These are phyloP conservation scores for Drepana arcuata DNA, from an alignment of 1,140 invertebrate genomes.

Conservation along the genomic window DNA sequence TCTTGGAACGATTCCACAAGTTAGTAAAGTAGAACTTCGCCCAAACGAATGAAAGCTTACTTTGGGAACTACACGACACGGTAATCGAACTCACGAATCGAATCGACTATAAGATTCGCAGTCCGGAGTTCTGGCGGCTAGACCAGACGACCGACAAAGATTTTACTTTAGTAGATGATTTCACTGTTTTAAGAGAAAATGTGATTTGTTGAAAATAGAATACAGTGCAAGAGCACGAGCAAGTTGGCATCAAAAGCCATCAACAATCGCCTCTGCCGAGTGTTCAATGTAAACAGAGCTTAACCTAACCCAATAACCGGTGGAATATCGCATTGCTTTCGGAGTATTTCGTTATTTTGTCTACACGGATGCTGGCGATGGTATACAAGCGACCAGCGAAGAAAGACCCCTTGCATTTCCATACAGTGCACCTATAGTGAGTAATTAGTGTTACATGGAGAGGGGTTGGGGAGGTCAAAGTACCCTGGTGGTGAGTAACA, in stretches of 20 bases:
- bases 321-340: conserved; percentile 65
- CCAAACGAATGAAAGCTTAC: too few relatives aligned
- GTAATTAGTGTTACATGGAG: conserved; percentile 15
- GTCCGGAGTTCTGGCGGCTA: too few relatives aligned
- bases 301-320: conserved; percentile 68
- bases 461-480: conserved; percentile 20
- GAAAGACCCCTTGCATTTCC: conserved; percentile 19
- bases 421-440: conserved; percentile 3
- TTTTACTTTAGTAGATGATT: too few relatives aligned
- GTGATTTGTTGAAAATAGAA: conserved; percentile 16
- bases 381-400: conserved; percentile 35
- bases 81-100: too few relatives aligned
- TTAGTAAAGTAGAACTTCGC: too few relatives aligned
- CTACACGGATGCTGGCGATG: conserved; percentile 66
- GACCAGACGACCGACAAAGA: too few relatives aligned
- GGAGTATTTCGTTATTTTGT: conserved; percentile 68
- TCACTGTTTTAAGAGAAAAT: too few relatives aligned
- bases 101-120: too few relatives aligned
- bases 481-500: conserved; percentile 43
- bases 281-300: conserved; percentile 53
- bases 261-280: conserved; percentile 53
- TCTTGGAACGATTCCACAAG: too few relatives aligned
- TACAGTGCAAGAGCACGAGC: conserved; percentile 25
- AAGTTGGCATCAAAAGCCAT: conserved; percentile 54
- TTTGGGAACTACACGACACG: too few relatives aligned